phyloP scores from a whole-genome alignment of 1,140 invertebrate species.

The Drosophila arizonae region DNA sequence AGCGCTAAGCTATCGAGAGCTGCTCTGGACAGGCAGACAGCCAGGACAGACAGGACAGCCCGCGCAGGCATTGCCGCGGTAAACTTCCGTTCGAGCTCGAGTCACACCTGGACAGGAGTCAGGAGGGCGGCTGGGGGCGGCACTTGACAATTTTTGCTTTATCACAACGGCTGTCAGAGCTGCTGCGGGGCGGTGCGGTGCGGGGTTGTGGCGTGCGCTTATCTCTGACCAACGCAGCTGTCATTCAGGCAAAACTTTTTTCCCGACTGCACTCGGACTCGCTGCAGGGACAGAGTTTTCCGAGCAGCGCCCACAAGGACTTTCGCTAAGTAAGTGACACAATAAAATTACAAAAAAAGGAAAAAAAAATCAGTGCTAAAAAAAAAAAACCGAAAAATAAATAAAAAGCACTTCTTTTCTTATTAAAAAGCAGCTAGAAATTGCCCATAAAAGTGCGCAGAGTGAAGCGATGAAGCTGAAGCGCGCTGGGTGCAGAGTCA shows the following conservation, averaged over 20 bases:
- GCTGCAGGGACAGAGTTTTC: conserved; percentile 25
- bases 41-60: conserved; percentile 22
- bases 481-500: conserved; percentile 20
- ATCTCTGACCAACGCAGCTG: conserved; percentile 71
- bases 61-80: neutral
- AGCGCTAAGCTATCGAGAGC: conserved; percentile 39
- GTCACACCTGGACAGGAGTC: conserved; percentile 31
- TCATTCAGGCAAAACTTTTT: conserved; percentile 68
- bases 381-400: conserved; percentile 58
- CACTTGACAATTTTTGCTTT: conserved; percentile 48
- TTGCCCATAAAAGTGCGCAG: conserved; percentile 56
- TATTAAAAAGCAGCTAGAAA: conserved; percentile 72
- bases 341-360: no score
- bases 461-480: conserved; percentile 9
- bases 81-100: conserved; percentile 19
- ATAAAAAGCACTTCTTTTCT: conserved; percentile 81
- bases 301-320: no score
- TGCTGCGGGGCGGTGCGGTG: conserved; percentile 12
- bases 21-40: conserved; percentile 27
- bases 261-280: conserved; percentile 49
- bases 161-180: conserved; percentile 36
- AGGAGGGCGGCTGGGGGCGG: neutral
- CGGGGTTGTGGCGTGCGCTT: conserved; percentile 45
- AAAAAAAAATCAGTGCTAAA: neutral
- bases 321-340: conserved; percentile 41